phyloP scores from a whole-genome alignment of 2,888 invertebrate genomes.

The Opisthograptis luteolata region DNA sequence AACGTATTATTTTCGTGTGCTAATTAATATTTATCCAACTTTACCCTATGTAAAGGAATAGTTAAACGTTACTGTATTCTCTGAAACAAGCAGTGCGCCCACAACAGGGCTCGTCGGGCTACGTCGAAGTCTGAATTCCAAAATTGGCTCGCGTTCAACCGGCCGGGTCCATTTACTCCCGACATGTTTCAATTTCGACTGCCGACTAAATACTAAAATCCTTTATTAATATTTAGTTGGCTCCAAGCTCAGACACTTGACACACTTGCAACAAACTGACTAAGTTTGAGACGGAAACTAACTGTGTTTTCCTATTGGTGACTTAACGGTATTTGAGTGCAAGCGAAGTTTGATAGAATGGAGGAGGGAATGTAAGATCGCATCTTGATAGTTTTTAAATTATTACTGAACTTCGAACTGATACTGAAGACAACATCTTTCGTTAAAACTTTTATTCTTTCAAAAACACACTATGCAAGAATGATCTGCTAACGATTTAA shows the following conservation, averaged over 20 bases:
- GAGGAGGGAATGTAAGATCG: slow-evolving; percentile 21
- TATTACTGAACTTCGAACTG: background rate
- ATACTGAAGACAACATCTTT: too few relatives aligned
- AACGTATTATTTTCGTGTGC: background rate
- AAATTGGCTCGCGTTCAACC: slow-evolving; percentile 50
- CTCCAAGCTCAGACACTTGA: slow-evolving; percentile 43
- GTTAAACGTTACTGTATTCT: slow-evolving; percentile 20
- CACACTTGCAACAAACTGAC: slow-evolving; percentile 43
- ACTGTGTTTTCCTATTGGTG: slow-evolving; percentile 35
- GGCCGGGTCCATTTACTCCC: slow-evolving; percentile 66
- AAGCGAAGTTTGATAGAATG: slow-evolving; percentile 29
- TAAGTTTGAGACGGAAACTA: slow-evolving; percentile 33
- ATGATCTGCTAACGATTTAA: too few relatives aligned
- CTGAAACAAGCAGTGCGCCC: slow-evolving; percentile 17
- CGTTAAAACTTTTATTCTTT: too few relatives aligned
- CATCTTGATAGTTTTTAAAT: slow-evolving; percentile 20
- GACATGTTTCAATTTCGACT: slow-evolving; percentile 78
- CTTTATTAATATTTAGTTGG: slow-evolving; percentile 64
- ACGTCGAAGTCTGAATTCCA: slow-evolving; percentile 41
- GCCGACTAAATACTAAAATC: slow-evolving; percentile 60
- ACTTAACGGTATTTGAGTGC: slow-evolving; percentile 26
- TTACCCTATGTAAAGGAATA: slow-evolving; percentile 18
- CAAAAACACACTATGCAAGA: too few relatives aligned
- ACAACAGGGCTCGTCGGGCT: slow-evolving; percentile 18
- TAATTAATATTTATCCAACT: slow-evolving; percentile 12